These are phyloP conservation scores for Muscicapa striata DNA, from an alignment of 2,797 vertebrate species.

Conservation along the genomic window DNA sequence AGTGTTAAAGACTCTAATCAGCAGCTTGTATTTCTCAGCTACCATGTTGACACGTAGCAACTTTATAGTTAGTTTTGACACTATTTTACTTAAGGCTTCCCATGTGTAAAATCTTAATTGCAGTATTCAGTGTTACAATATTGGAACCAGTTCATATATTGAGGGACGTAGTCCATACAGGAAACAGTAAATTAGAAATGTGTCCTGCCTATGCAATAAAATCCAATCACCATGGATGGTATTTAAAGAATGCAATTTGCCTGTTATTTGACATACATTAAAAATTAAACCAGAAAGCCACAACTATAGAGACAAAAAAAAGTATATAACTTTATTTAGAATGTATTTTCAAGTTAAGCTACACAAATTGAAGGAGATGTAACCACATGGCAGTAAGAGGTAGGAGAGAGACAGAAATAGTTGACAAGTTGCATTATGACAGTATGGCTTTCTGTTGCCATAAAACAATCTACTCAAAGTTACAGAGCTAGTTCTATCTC, in stretches of 20 bases:
- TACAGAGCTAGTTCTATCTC: not conserved
- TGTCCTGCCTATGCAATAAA: not conserved
- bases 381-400: not conserved
- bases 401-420: constrained; percentile 25
- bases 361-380: not conserved
- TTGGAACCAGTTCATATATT: not conserved
- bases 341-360: constrained; percentile 14
- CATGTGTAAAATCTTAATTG: not conserved
- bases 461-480: not conserved
- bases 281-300: not conserved
- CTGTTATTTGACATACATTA: not conserved
- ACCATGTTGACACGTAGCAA: not conserved
- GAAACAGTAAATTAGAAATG: not conserved
- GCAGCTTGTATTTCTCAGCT: not conserved
- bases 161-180: not conserved
- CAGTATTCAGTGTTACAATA: not conserved
- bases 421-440: not conserved
- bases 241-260: not conserved
- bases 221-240: not conserved
- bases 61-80: not conserved
- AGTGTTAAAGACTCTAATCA: not conserved
- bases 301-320: constrained; percentile 37
- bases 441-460: not conserved
- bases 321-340: constrained; percentile 56
- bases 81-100: not conserved